Conservation (phyloP, 2,888 invertebrate species). For the Tyria jacobaeae region DNA sequence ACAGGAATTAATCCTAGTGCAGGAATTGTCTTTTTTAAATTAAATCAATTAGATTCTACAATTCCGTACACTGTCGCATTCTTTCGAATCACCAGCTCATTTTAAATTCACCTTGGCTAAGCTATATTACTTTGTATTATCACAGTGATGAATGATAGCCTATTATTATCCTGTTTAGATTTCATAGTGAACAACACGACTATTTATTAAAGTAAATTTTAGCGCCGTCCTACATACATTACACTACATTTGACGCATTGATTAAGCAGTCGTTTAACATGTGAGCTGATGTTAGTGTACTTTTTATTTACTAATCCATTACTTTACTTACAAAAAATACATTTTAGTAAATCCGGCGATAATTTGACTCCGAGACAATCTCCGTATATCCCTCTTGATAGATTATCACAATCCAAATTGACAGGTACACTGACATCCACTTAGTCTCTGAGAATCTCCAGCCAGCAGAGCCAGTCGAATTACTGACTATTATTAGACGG, state of each 20-base stretch:
- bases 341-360: background rate
- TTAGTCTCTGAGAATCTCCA: constrained; percentile 14
- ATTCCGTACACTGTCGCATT: too few relatives aligned
- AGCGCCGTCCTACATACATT: too few relatives aligned
- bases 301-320: too few relatives aligned
- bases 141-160: background rate
- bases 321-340: background rate
- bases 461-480: constrained; percentile 14
- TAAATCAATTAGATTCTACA: too few relatives aligned
- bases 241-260: background rate
- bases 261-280: background rate
- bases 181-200: background rate
- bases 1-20: too few relatives aligned
- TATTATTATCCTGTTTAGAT: background rate
- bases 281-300: background rate
- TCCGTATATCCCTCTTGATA: background rate
- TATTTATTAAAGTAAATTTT: background rate
- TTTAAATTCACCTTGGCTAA: background rate
- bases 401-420: constrained; percentile 12
- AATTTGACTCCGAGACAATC: background rate
- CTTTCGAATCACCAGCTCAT: too few relatives aligned
- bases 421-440: constrained; percentile 28
- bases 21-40: too few relatives aligned
- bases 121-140: background rate
- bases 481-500: constrained; percentile 5